Evolutionary conservation across 2,113 vertebrate genomes (phyloP).

Genomic region (Puma concolor): DNA sequence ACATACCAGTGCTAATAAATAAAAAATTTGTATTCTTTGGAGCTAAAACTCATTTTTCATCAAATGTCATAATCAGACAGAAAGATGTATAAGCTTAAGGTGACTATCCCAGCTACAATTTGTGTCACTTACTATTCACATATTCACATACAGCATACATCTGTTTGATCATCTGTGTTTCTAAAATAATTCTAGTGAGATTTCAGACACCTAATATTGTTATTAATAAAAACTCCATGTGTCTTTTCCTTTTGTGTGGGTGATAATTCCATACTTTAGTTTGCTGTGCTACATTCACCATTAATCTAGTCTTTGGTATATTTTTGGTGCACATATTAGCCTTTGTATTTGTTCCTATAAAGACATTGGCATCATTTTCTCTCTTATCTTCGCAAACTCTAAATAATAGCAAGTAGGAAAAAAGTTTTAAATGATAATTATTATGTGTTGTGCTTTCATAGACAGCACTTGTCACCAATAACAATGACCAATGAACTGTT

Average conservation of each 20-base stretch:
- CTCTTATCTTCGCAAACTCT: not conserved
- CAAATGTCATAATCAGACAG: slow-evolving; percentile 55
- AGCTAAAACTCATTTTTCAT: slow-evolving; percentile 35
- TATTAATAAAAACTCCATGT: slow-evolving; percentile 47
- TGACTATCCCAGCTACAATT: slow-evolving; percentile 28
- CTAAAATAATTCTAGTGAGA: slow-evolving; percentile 54
- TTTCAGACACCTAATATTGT: slow-evolving; percentile 66
- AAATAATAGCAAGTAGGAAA: not conserved
- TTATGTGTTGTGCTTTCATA: not conserved
- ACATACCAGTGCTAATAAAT: slow-evolving; percentile 36
- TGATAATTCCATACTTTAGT: slow-evolving; percentile 13
- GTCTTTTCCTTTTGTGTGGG: not conserved
- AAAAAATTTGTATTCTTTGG: slow-evolving; percentile 35
- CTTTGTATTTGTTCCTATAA: slow-evolving; percentile 9
- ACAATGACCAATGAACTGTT: not conserved
- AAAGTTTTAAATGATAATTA: not conserved
- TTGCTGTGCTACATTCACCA: not conserved
- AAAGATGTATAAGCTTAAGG: slow-evolving; percentile 32
- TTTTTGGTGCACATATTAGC: not conserved
- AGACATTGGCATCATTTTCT: not conserved
- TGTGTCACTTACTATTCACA: slow-evolving; percentile 45
- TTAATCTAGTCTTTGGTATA: not conserved
- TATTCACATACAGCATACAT: not conserved
- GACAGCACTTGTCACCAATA: not conserved
- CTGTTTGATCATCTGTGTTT: slow-evolving; percentile 67